A percentile compares a stretch with the other conserved stretches of the same genome.
phyloP scores from a whole-genome alignment of 2,888 invertebrate species.

The Caenorhabditis afra region DNA sequence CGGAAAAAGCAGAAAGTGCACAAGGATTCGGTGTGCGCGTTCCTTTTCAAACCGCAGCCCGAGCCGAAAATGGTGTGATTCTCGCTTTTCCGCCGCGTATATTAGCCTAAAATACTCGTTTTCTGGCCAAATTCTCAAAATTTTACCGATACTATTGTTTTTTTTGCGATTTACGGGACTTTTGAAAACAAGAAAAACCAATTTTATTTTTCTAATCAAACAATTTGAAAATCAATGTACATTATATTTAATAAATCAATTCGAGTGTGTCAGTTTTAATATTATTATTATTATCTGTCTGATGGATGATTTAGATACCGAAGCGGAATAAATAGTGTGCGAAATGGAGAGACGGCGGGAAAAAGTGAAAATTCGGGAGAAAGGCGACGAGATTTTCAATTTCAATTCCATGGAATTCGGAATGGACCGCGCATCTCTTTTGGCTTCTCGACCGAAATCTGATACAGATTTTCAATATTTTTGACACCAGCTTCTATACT shows the following conservation, averaged over 20 bases:
- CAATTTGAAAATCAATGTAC: no score
- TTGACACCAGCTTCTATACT: not conserved
- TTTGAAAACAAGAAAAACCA: no score
- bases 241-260: slow-evolving; percentile 7
- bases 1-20: slow-evolving; percentile 66
- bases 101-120: not conserved
- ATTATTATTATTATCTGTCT: slow-evolving; percentile 8
- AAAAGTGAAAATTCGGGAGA: slow-evolving; percentile 50
- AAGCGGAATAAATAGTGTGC: slow-evolving; percentile 8
- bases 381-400: slow-evolving; percentile 34
- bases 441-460: slow-evolving; percentile 12
- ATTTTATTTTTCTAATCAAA: no score
- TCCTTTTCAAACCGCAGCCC: slow-evolving; percentile 62
- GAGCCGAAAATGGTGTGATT: slow-evolving; percentile 56
- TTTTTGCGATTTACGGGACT: slow-evolving; percentile 2
- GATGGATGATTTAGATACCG: slow-evolving; percentile 34
- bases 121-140: not conserved
- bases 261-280: slow-evolving; percentile 18
- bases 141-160: not conserved
- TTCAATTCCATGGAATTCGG: slow-evolving; percentile 19
- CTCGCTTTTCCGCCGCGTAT: no score
- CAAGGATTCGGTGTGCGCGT: slow-evolving; percentile 69
- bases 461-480: slow-evolving; percentile 18
- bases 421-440: not conserved
- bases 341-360: slow-evolving; percentile 15